Percentiles rank a stretch among this genome's conserved stretches.
Evolutionary conservation across 2,113 vertebrate genomes (phyloP).

Genomic region (Gavia stellata): DNA sequence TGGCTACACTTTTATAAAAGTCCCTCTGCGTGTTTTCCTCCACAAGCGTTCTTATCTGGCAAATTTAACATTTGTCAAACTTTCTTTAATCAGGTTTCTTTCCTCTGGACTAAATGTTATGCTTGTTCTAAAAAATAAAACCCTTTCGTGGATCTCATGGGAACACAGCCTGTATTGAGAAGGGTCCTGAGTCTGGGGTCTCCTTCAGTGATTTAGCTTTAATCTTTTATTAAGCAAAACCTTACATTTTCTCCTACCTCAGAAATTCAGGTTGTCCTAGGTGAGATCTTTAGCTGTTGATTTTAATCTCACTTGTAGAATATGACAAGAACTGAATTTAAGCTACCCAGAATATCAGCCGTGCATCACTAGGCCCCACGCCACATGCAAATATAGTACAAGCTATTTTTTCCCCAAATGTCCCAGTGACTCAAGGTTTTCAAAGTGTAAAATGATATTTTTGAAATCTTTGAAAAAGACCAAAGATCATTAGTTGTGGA

Average conservation of each 20-base stretch:
- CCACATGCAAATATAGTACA: background rate
- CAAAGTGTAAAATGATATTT: background rate
- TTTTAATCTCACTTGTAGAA: background rate
- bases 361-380: fast-evolving
- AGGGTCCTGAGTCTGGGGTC: background rate
- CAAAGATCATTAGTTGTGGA: background rate
- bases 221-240: background rate
- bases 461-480: background rate
- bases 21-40: background rate
- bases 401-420: background rate
- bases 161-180: background rate
- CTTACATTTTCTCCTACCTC: background rate
- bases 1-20: background rate
- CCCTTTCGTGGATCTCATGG: background rate
- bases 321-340: background rate
- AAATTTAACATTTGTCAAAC: background rate
- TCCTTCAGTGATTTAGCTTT: background rate
- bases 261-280: background rate
- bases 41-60: background rate
- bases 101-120: background rate
- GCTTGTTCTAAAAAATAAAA: background rate
- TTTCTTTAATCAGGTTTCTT: background rate
- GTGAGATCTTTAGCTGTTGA: background rate
- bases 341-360: background rate
- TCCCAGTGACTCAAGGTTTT: background rate